These are phyloP conservation scores for Caenorhabditis elegans DNA, from an alignment of 1,140 invertebrate species.

Conservation along the genomic window DNA sequence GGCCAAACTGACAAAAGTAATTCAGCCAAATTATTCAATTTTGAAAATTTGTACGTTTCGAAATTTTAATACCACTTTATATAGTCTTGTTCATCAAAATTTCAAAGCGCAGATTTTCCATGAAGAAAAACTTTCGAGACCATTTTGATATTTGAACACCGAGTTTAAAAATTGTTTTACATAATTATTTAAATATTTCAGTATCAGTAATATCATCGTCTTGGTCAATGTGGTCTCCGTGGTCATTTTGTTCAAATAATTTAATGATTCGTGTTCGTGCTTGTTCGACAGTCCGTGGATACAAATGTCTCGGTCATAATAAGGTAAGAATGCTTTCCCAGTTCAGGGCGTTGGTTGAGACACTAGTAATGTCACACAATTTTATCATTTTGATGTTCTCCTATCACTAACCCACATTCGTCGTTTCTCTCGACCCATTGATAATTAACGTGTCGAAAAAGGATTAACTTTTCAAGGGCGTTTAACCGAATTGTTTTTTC, in stretches of 20 bases:
- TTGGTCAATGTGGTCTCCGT: conserved; percentile 34
- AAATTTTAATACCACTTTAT: too few relatives aligned
- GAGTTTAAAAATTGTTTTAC: not conserved
- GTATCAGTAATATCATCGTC: conserved; percentile 28
- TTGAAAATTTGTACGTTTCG: too few relatives aligned
- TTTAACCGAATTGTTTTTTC: too few relatives aligned
- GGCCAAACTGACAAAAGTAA: too few relatives aligned
- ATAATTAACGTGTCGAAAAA: conserved; percentile 7
- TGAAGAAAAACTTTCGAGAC: too few relatives aligned
- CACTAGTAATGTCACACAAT: not conserved
- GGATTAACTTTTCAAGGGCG: conserved; percentile 10
- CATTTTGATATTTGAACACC: not conserved
- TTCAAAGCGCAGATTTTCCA: too few relatives aligned
- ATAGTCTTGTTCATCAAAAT: too few relatives aligned
- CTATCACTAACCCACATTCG: conserved; percentile 28
- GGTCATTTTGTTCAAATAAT: conserved; percentile 31
- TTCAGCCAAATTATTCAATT: too few relatives aligned
- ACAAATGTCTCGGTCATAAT: conserved; percentile 33
- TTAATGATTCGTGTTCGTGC: conserved; percentile 25
- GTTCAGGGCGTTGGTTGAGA: conserved; percentile 19
- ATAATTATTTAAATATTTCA: not conserved
- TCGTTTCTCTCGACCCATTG: not conserved
- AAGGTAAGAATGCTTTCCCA: conserved; percentile 9
- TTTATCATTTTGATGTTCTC: not conserved
- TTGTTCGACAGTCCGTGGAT: conserved; percentile 31